Conservation (phyloP, 2,797 vertebrate genomes). For the Siniperca undulata region DNA sequence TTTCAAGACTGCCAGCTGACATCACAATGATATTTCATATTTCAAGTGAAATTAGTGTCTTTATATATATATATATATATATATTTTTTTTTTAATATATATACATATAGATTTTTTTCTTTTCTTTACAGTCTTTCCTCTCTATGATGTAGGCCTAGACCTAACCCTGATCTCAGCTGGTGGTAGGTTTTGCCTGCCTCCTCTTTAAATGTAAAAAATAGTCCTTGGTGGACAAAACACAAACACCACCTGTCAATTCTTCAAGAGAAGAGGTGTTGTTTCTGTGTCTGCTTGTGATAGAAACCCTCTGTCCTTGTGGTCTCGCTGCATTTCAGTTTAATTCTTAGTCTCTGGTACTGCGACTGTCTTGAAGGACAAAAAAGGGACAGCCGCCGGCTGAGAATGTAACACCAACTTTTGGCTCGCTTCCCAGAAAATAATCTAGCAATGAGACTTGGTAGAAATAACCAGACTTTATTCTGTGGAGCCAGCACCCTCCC, state of each 20-base stretch:
- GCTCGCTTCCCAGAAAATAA: slow-evolving; percentile 69
- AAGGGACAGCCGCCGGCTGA: slow-evolving; percentile 14
- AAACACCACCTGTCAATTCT: background rate
- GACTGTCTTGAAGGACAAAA: slow-evolving; percentile 54
- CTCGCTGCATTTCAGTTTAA: background rate
- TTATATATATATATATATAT: background rate
- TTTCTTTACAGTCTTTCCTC: background rate
- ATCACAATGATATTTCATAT: background rate
- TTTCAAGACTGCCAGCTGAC: background rate
- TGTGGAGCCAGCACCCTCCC: slow-evolving; percentile 11
- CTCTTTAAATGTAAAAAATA: background rate
- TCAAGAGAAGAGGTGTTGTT: background rate
- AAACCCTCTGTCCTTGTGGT: background rate
- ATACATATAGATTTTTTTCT: background rate
- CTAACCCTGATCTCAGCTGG: background rate
- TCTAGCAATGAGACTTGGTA: slow-evolving; percentile 46
- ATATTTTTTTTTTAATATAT: too few species aligned
- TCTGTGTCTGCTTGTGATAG: background rate
- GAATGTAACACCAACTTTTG: slow-evolving; percentile 47
- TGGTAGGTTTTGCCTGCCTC: background rate
- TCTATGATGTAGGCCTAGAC: background rate
- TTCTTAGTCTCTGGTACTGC: slow-evolving; percentile 20
- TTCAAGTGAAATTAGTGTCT: background rate
- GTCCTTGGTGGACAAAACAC: background rate
- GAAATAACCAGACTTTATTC: slow-evolving; percentile 49